A percentile compares a stretch with the other conserved stretches of the same genome.
phyloP scores from a whole-genome alignment of 2,113 vertebrate species.

The Chitala chitala region DNA sequence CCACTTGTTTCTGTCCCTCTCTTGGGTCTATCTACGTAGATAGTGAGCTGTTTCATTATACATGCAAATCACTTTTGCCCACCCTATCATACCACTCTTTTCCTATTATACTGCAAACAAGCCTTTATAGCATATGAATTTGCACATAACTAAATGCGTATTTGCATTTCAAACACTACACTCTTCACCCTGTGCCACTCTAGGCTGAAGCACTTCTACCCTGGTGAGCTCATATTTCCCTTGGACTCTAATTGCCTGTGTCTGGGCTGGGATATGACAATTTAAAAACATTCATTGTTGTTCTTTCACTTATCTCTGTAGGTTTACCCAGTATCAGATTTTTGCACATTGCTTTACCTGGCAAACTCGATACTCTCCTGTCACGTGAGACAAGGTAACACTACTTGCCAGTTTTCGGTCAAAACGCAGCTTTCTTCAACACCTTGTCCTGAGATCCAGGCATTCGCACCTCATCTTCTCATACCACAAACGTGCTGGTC shows the following conservation, averaged over 20 bases:
- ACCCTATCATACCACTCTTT: not conserved
- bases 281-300: not conserved
- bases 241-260: not conserved
- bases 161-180: slow-evolving; percentile 25
- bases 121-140: slow-evolving; percentile 9
- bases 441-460: not conserved
- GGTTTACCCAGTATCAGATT: not conserved
- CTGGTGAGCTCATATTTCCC: not conserved
- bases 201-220: not conserved
- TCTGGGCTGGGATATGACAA: not conserved
- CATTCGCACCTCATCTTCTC: not conserved
- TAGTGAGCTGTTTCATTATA: not conserved
- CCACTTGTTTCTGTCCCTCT: not conserved
- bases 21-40: not conserved
- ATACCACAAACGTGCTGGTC: not conserved
- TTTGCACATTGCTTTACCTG: not conserved
- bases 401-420: not conserved
- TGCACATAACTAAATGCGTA: slow-evolving; percentile 21
- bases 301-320: not conserved
- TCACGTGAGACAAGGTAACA: not conserved
- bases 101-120: not conserved
- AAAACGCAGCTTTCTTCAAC: not conserved
- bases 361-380: not conserved
- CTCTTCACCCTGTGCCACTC: not conserved
- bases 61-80: not conserved